A percentile compares a stretch with the other conserved stretches of the same genome.
Conservation (phyloP, 2,113 vertebrate genomes). For the Numenius arquata region DNA sequence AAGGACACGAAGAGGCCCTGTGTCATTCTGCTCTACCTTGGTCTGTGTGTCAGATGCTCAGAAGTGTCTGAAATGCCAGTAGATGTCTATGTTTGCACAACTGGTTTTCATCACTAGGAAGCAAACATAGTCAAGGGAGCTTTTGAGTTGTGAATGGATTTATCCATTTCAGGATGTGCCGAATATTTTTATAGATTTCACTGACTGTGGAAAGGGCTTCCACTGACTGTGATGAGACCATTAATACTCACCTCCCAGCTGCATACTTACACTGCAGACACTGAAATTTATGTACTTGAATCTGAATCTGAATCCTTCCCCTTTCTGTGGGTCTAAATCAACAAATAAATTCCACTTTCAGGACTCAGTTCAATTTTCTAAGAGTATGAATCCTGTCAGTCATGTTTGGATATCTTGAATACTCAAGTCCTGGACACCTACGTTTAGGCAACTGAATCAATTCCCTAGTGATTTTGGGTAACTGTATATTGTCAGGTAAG, state of each 20-base stretch:
- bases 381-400: background rate
- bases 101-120: background rate
- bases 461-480: background rate
- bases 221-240: background rate
- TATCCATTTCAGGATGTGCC: background rate
- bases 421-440: background rate
- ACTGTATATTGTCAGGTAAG: background rate
- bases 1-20: background rate
- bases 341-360: background rate
- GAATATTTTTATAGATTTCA: background rate
- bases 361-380: background rate
- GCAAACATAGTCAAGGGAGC: background rate
- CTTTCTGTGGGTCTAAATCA: background rate
- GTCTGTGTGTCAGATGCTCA: background rate
- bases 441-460: background rate
- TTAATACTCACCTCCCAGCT: background rate
- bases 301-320: background rate
- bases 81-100: background rate
- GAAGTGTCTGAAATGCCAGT: background rate
- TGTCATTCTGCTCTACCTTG: background rate
- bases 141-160: background rate
- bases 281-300: background rate
- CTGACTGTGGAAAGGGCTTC: background rate
- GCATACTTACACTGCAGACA: background rate
- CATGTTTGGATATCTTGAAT: background rate